A percentile compares a stretch with the other conserved stretches of the same genome.
These are phyloP conservation scores for Coracopsis vasa DNA, from an alignment of 2,113 vertebrate genomes.

Conservation along the genomic window DNA sequence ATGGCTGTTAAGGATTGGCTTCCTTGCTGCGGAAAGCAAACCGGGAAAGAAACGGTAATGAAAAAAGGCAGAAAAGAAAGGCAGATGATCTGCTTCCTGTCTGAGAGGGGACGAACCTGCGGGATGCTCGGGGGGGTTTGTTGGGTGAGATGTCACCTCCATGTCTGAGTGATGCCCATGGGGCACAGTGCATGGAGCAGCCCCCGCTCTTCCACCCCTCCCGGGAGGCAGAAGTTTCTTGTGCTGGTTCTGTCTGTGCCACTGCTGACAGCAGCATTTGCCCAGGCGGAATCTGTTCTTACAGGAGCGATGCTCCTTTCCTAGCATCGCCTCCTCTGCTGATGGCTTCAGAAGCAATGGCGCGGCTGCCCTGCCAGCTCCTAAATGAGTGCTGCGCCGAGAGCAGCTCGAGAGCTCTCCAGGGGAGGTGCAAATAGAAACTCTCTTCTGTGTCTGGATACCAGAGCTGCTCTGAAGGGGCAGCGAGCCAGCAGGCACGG, in stretches of 20 bases:
- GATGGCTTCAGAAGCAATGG: neutral
- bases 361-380: neutral
- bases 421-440: constrained; percentile 27
- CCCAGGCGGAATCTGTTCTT: neutral
- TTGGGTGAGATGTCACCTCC: neutral
- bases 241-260: neutral
- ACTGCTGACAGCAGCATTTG: neutral
- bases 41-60: neutral
- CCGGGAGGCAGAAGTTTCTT: neutral
- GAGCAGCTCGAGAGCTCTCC: neutral
- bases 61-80: neutral
- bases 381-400: neutral
- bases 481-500: neutral
- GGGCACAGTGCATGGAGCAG: accelerated
- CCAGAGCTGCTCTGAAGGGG: neutral
- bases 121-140: neutral
- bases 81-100: neutral
- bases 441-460: neutral
- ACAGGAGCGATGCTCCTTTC: neutral
- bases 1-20: neutral
- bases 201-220: neutral
- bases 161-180: neutral
- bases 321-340: neutral
- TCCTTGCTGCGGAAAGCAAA: neutral
- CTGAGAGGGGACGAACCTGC: neutral